Evolutionary conservation across 2,888 invertebrate genomes (phyloP).

Genomic region (Cryptus viduatorius): DNA sequence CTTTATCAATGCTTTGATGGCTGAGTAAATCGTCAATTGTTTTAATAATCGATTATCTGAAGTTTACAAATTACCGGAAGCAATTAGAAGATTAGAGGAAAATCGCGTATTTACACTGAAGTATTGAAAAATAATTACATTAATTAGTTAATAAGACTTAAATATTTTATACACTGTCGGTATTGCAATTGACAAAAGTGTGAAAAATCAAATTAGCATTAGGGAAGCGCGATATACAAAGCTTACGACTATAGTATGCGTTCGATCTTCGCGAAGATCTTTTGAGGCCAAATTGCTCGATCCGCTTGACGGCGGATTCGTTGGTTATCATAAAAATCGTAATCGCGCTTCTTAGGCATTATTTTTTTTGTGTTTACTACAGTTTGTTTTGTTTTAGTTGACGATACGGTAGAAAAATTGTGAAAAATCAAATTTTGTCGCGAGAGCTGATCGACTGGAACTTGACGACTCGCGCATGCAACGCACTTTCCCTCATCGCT

Average conservation of each 20-base stretch:
- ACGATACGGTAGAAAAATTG: constrained; percentile 39
- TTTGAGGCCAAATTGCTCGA: constrained; percentile 17
- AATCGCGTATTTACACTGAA: constrained; percentile 9
- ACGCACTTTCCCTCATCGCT: neutral
- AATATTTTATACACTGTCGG: neutral
- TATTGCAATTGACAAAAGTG: constrained; percentile 1
- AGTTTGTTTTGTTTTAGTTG: constrained; percentile 67
- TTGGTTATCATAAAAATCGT: constrained; percentile 13
- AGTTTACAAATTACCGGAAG: neutral
- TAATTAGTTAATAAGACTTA: neutral
- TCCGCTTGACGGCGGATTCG: constrained; percentile 12
- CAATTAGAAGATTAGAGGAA: neutral
- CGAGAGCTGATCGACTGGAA: constrained; percentile 19
- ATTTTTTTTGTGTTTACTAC: constrained; percentile 61
- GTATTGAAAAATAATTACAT: neutral
- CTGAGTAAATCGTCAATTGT: neutral
- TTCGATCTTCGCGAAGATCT: neutral
- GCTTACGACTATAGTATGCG: neutral
- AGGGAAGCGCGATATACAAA: neutral
- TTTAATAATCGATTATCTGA: neutral
- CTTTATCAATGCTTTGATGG: neutral
- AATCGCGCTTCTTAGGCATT: constrained; percentile 47
- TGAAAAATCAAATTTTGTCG: constrained; percentile 20
- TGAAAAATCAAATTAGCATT: neutral
- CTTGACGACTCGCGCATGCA: constrained; percentile 55